A percentile compares a stretch with the other conserved stretches of the same genome.
phyloP scores from a whole-genome alignment of 2,113 vertebrate species.

The Fulmarus glacialis region DNA sequence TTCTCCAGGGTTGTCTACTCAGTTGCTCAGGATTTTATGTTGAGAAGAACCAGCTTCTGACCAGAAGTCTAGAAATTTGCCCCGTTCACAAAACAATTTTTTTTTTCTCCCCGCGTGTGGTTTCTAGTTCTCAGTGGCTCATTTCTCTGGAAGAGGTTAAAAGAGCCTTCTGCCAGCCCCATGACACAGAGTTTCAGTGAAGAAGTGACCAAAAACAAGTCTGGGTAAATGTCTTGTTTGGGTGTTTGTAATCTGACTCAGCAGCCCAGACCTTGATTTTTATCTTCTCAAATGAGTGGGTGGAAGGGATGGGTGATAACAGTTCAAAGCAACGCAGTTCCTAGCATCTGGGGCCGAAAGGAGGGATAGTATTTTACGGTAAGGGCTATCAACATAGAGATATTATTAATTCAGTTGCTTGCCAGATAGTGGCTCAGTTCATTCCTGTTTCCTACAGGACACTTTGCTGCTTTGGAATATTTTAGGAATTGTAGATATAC shows the following conservation, averaged over 20 bases:
- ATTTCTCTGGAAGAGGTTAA: not conserved
- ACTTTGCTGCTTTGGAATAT: not conserved
- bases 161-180: not conserved
- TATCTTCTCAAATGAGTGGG: constrained; percentile 1
- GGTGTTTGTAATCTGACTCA: constrained; percentile 43
- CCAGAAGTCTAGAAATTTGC: not conserved
- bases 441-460: not conserved
- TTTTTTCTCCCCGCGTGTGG: rapidly evolving
- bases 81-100: not conserved
- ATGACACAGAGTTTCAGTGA: not conserved
- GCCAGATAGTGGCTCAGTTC: not conserved
- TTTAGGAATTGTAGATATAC: not conserved
- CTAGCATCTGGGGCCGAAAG: not conserved
- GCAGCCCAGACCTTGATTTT: constrained; percentile 10
- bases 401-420: not conserved
- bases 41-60: not conserved
- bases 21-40: not conserved
- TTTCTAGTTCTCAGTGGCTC: not conserved
- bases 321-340: not conserved
- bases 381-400: not conserved
- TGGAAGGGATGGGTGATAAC: not conserved
- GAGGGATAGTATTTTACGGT: not conserved
- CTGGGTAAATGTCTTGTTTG: not conserved
- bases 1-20: not conserved
- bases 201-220: not conserved